A percentile compares a stretch with the other conserved stretches of the same genome.
These are phyloP conservation scores for Netelia fuscicornis DNA, from an alignment of 2,888 invertebrate genomes.

Conservation along the genomic window DNA sequence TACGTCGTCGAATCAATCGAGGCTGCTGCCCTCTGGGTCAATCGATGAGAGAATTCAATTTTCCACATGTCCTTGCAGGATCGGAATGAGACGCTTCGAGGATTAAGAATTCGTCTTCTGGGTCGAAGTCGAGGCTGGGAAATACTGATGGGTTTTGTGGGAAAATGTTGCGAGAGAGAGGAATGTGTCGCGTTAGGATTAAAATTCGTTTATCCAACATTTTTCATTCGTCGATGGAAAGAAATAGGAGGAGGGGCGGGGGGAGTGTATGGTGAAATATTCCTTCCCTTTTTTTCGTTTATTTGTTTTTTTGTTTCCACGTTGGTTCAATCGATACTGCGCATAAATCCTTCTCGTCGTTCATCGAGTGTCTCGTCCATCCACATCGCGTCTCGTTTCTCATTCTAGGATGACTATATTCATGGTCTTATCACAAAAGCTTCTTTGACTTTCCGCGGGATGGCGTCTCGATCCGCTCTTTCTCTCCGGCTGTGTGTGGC, in stretches of 20 bases:
- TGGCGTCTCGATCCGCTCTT: slow-evolving; percentile 34
- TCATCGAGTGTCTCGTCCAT: slow-evolving; percentile 8
- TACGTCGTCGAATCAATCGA: slow-evolving; percentile 11
- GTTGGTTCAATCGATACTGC: not conserved
- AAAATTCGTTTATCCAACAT: not conserved
- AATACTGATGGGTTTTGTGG: no score
- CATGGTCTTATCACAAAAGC: slow-evolving; percentile 57
- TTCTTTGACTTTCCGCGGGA: slow-evolving; percentile 69
- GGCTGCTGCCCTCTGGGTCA: slow-evolving; percentile 8
- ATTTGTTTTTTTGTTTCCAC: not conserved
- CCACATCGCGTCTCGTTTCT: slow-evolving; percentile 20
- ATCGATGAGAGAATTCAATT: slow-evolving; percentile 48
- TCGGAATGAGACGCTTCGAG: slow-evolving; percentile 25
- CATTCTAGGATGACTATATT: not conserved
- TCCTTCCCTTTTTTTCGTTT: not conserved
- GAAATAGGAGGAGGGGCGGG: not conserved
- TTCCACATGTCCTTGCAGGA: slow-evolving; percentile 24
- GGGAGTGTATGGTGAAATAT: not conserved
- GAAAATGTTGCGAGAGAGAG: not conserved
- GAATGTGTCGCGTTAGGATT: no score
- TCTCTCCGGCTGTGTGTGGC: slow-evolving; percentile 5
- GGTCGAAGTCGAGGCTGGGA: not conserved
- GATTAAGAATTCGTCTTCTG: slow-evolving; percentile 40
- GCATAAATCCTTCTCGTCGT: slow-evolving; percentile 17
- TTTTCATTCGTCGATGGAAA: not conserved